Evolutionary conservation across 2,113 vertebrate species (phyloP), one percentile per base, ranked within the genome.

Genomic region (Xenotilapia flavipinnis): DNA sequence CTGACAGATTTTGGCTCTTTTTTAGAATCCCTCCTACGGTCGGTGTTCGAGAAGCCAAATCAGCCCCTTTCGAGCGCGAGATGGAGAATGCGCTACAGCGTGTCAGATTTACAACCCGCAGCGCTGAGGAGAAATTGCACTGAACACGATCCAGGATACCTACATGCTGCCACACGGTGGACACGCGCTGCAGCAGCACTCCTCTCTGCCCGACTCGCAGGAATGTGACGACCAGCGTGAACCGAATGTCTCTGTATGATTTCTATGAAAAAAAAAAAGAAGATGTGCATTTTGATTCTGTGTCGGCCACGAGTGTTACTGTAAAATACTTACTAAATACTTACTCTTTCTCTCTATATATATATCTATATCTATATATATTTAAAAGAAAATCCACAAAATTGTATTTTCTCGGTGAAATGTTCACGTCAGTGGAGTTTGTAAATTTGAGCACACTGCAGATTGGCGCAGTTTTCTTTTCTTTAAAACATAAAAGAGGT

Each of bases 91-190:
- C 86, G 80, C 82, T 26, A 45, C 92, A 87, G 77, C 23, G 56
- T 82, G 86, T 86, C 83, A 62, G 73, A 86, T 77, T 60, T n/a
- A 55, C 80, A 86, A 23, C 83, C 84, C 81, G 86, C 56, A 13
- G 28, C 54, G 13, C 36, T 7, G 85, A 53, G 85, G 75, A 90
- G 84, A 90, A 4, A 33, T 42, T 83, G 91, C 91, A 90, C 92
- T 86, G 84, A 92, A 85, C 85, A 84, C 33, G 70, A 84, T 45
- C 84, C 87, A 86, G 87, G 86, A 93, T 28, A 51, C 81, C 85
- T 53, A 81, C 83, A 90, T 84, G 90, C 94, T 93, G 94, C 94
- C 95, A 91, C 93, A 26, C 85, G 33, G 95, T 95, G 96, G 96
- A 90, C 82, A 42, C 70, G 62, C 11, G 79, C 86, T 86, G 91